Evolutionary conservation across 1,140 invertebrate species (phyloP).

Genomic region (Drosophila nigromelanica): DNA sequence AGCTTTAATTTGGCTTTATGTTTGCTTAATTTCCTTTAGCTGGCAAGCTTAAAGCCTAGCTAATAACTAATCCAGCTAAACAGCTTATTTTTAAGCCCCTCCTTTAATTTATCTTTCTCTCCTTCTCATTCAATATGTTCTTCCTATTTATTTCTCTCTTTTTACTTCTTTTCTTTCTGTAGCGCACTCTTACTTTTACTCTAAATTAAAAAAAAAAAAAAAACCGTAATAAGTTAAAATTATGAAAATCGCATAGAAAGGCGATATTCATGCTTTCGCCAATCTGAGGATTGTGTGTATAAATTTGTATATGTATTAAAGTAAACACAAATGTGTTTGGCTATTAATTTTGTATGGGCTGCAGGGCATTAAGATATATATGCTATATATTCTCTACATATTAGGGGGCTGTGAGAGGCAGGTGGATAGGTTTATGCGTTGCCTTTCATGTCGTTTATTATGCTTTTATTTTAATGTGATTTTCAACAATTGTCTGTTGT

Average conservation of each 20-base stretch:
- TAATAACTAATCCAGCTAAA: background rate
- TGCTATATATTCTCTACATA: background rate
- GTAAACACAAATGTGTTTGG: background rate
- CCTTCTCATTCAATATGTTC: background rate
- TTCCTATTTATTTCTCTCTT: background rate
- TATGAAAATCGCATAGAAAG: conserved; percentile 7
- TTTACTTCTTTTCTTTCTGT: background rate
- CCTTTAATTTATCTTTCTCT: background rate
- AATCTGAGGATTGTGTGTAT: no score
- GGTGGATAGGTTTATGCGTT: conserved; percentile 3
- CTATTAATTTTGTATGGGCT: conserved; percentile 1
- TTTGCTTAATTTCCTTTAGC: background rate
- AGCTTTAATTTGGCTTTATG: background rate
- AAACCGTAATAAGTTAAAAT: background rate
- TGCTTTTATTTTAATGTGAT: conserved; percentile 69
- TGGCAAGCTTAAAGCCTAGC: conserved; percentile 3
- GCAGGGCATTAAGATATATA: background rate
- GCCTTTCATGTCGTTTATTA: conserved; percentile 49
- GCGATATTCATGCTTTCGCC: background rate
- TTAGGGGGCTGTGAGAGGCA: background rate
- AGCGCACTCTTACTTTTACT: no score
- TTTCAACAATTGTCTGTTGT: conserved; percentile 65
- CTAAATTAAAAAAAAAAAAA: no score
- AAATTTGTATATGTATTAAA: background rate
- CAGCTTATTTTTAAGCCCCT: conserved; percentile 3